Conservation (phyloP, 2,797 vertebrate genomes). For the Brachymystax lenok region DNA sequence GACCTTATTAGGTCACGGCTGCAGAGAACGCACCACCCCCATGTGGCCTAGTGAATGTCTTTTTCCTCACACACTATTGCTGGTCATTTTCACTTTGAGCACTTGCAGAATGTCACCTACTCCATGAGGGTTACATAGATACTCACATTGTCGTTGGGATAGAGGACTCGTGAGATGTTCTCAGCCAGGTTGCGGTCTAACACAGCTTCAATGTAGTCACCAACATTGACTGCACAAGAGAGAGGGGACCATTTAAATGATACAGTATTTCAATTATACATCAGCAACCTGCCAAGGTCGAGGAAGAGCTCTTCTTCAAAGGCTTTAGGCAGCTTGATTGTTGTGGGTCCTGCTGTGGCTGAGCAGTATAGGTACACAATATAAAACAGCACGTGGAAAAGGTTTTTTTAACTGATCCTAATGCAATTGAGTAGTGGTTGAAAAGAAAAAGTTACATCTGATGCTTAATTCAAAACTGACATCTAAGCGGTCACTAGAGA, state of each 20-base stretch:
- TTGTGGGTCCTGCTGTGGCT: neutral
- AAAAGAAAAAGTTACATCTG: neutral
- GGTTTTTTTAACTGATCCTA: neutral
- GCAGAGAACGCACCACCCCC: slow-evolving; percentile 5
- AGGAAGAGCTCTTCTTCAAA: neutral
- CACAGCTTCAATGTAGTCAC: slow-evolving; percentile 85
- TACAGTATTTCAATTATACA: neutral
- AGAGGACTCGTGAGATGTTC: slow-evolving; percentile 87
- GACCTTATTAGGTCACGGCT: slow-evolving; percentile 24
- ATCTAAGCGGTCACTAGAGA: neutral
- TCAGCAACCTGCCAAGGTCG: neutral
- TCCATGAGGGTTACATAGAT: neutral
- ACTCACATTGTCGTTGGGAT: slow-evolving; percentile 88
- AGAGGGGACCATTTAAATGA: slow-evolving; percentile 1
- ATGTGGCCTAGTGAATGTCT: neutral
- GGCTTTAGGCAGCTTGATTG: neutral
- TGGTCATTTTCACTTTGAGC: neutral
- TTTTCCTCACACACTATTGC: neutral
- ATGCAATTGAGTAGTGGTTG: neutral
- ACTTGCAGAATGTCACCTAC: neutral
- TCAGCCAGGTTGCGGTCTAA: slow-evolving; percentile 88
- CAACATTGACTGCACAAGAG: slow-evolving; percentile 78
- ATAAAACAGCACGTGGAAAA: neutral
- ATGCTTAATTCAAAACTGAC: neutral
- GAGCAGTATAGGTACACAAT: neutral